A percentile compares a stretch with the other conserved stretches of the same genome.
These are phyloP conservation scores for Nemoura dubitans DNA, from an alignment of 2,888 invertebrate species.

Conservation along the genomic window DNA sequence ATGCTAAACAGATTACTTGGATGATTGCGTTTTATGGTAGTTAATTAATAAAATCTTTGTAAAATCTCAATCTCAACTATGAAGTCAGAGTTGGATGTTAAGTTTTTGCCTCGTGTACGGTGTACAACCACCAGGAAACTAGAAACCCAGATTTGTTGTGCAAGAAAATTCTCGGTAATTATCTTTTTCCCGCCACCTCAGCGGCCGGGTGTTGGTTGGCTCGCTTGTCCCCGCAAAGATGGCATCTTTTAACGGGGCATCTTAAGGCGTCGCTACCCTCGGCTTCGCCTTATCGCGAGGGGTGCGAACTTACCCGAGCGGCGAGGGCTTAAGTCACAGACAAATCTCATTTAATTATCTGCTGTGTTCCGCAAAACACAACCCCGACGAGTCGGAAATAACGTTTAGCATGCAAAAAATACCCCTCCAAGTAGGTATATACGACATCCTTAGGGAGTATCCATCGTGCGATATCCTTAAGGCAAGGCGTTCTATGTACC, in stretches of 20 bases:
- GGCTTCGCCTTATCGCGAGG: neutral
- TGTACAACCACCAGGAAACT: neutral
- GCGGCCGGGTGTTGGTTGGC: neutral
- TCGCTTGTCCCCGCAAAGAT: neutral
- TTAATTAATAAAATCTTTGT: no score
- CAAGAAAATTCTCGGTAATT: neutral
- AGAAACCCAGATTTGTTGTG: neutral
- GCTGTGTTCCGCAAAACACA: neutral
- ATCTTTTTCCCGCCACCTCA: neutral
- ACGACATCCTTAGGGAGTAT: no score
- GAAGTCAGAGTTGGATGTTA: no score
- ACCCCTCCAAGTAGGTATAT: neutral
- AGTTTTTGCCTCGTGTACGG: no score
- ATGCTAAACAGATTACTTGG: no score
- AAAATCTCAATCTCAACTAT: no score
- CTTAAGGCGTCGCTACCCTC: neutral
- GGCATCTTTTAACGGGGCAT: neutral
- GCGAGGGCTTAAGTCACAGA: neutral
- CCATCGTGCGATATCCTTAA: no score
- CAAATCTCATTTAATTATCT: conserved; percentile 12
- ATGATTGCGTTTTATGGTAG: no score
- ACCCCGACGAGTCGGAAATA: neutral
- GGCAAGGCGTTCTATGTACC: no score
- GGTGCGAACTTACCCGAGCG: neutral
- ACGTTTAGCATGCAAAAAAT: neutral